Evolutionary conservation across 2,888 invertebrate genomes (phyloP).

Genomic region (Lepas anatifera): DNA sequence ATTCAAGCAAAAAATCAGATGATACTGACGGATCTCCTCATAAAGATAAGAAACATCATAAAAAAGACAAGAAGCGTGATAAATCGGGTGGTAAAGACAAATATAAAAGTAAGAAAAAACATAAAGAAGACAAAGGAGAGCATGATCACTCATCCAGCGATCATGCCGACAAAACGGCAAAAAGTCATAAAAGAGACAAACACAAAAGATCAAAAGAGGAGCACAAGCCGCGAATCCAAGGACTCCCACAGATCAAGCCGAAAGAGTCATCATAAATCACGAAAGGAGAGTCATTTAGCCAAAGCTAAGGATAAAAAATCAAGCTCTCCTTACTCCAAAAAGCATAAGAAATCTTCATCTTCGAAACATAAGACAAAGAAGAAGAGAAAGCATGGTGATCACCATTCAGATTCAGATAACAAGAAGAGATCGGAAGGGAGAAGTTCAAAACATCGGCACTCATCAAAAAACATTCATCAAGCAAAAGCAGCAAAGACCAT

Average conservation of each 20-base stretch:
- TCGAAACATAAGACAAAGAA: no score
- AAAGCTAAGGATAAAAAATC: no score
- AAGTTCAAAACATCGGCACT: neutral
- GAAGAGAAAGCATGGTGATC: no score
- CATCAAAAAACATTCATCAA: neutral
- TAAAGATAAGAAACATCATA: neutral
- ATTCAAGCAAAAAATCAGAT: neutral
- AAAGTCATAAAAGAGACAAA: neutral
- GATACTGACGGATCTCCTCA: no score
- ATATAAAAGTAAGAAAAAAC: neutral
- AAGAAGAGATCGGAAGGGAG: neutral
- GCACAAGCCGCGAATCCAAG: neutral
- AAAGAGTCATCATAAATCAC: no score
- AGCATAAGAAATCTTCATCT: no score
- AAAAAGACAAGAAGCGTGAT: neutral
- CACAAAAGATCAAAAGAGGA: neutral
- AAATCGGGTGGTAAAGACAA: neutral
- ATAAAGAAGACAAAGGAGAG: neutral
- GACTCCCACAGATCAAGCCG: no score
- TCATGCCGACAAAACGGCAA: neutral
- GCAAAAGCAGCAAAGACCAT: no score
- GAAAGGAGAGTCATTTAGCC: no score
- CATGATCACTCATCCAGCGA: neutral
- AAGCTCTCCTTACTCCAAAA: no score
- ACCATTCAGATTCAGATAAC: neutral